A percentile compares a stretch with the other conserved stretches of the same genome.
Evolutionary conservation across 1,140 invertebrate species (phyloP).

Genomic region (Ooceraea biroi): DNA sequence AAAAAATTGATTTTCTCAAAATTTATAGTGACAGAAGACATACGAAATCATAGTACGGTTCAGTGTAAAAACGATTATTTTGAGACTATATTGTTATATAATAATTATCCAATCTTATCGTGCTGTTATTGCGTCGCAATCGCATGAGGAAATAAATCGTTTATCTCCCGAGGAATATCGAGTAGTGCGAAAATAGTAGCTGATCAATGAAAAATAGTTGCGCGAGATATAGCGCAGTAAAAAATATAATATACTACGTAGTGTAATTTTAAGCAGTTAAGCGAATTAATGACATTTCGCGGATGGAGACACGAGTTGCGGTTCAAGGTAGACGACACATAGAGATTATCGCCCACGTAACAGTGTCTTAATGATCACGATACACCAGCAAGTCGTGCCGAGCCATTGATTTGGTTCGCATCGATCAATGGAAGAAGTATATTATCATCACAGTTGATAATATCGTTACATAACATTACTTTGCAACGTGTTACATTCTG

Average conservation of each 20-base stretch:
- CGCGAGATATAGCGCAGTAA: not conserved
- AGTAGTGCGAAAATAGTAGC: slow-evolving; percentile 10
- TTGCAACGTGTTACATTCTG: not conserved
- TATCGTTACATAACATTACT: not conserved
- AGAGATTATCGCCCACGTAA: not conserved
- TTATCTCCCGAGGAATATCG: not conserved
- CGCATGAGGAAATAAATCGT: not conserved
- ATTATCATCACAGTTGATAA: not conserved
- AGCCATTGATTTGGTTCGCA: not conserved
- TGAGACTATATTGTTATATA: slow-evolving; percentile 1
- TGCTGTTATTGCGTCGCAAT: too few species aligned
- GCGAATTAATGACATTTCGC: not conserved
- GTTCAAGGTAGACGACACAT: not conserved
- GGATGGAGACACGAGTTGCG: not conserved
- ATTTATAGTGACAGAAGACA: not conserved
- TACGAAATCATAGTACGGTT: slow-evolving; percentile 2
- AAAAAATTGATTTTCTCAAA: slow-evolving; percentile 14
- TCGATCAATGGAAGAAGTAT: not conserved
- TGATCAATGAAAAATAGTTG: slow-evolving; percentile 37
- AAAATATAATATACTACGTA: not conserved
- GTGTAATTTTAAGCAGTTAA: slow-evolving; percentile 16
- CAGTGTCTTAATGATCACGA: not conserved
- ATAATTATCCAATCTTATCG: not conserved
- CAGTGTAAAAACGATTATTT: not conserved
- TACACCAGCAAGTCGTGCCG: not conserved